Conservation (phyloP, 1,140 invertebrate species). For the Heliconius himera region DNA sequence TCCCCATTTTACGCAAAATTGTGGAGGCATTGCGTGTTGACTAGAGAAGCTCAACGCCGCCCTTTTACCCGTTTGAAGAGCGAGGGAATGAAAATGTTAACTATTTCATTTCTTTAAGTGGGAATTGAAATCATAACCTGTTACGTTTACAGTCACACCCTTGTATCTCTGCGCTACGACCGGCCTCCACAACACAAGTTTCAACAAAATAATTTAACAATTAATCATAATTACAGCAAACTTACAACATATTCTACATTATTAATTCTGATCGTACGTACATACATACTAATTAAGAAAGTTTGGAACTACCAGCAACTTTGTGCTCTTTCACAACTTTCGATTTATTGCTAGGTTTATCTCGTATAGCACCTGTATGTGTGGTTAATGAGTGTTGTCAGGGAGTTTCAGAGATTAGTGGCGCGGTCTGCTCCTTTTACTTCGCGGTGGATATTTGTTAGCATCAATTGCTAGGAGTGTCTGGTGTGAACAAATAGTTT, state of each 20-base stretch:
- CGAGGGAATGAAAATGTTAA: no score
- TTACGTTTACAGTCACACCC: no score
- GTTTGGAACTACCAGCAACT: slow-evolving; percentile 1
- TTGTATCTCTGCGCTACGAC: no score
- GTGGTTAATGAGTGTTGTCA: slow-evolving; percentile 34
- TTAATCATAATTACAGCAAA: not conserved
- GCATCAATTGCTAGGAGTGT: not conserved
- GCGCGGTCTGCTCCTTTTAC: not conserved
- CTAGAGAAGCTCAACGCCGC: no score
- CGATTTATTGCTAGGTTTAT: slow-evolving; percentile 28
- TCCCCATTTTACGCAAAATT: no score
- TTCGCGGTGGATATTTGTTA: not conserved
- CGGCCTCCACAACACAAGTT: no score
- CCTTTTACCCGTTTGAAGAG: no score
- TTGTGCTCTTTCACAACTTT: slow-evolving; percentile 12
- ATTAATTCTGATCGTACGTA: not conserved
- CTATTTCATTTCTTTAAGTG: no score
- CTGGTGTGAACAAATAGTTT: not conserved
- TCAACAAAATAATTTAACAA: no score
- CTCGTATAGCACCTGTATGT: slow-evolving; percentile 28
- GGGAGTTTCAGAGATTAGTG: slow-evolving; percentile 22
- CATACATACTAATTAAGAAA: slow-evolving; percentile 16
- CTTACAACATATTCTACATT: not conserved
- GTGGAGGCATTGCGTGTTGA: no score
- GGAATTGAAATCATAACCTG: no score